These are phyloP conservation scores for Heterodera filipjevi DNA, from an alignment of 2,888 invertebrate genomes.

Conservation along the genomic window DNA sequence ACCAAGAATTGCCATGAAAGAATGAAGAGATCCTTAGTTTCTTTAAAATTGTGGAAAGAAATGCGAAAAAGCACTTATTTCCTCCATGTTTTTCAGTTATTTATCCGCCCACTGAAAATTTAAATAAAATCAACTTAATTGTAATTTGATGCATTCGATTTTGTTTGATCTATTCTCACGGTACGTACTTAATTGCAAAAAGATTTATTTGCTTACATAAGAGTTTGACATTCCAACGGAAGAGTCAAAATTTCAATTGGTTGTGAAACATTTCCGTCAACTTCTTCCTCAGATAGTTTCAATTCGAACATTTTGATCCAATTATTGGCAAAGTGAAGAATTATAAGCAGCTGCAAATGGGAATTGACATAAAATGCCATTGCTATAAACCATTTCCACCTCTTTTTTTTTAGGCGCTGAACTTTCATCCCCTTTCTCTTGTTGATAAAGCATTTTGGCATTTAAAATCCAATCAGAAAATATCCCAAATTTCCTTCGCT, in stretches of 20 bases:
- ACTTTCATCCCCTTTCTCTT: neutral
- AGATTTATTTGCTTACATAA: slow-evolving; percentile 1
- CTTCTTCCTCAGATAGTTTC: neutral
- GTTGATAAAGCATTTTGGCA: neutral
- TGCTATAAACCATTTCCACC: neutral
- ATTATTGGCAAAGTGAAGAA: slow-evolving; percentile 21
- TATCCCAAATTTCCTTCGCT: neutral
- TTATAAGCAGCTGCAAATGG: neutral
- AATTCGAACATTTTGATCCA: slow-evolving; percentile 18
- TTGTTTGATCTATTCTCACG: too few relatives aligned
- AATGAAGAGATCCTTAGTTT: slow-evolving; percentile 24
- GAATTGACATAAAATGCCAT: neutral
- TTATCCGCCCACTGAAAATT: too few relatives aligned
- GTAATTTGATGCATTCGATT: too few relatives aligned
- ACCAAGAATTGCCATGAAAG: slow-evolving; percentile 11
- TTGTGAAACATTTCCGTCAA: neutral
- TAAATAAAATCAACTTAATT: too few relatives aligned
- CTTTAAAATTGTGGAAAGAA: neutral
- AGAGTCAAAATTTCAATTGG: neutral
- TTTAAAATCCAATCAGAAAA: slow-evolving; percentile 17
- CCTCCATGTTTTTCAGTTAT: neutral
- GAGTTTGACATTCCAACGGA: neutral
- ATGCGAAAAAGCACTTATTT: neutral
- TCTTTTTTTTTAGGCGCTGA: neutral
- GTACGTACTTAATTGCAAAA: too few relatives aligned